phyloP scores from a whole-genome alignment of 2,113 vertebrate genomes.

The Craseonycteris thonglongyai region DNA sequence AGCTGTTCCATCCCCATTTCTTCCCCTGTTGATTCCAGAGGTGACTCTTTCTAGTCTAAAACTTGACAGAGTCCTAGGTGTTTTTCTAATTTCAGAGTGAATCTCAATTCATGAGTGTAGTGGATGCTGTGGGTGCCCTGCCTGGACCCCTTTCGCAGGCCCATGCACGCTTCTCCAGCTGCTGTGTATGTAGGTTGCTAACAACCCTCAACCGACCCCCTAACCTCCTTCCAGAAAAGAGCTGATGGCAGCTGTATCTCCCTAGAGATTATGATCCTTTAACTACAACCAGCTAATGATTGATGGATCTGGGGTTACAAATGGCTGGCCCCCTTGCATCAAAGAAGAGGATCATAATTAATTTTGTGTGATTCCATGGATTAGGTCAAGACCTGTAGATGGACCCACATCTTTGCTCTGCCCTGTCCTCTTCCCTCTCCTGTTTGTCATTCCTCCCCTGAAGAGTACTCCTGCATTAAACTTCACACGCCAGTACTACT shows the following conservation, averaged over 20 bases:
- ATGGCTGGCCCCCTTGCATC: background rate
- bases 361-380: background rate
- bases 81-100: background rate
- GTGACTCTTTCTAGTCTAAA: slow-evolving; percentile 48
- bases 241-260: background rate
- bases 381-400: background rate
- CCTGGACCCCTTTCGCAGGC: background rate
- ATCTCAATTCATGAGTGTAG: background rate
- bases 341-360: background rate
- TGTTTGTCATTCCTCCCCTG: background rate
- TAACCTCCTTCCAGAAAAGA: background rate
- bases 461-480: background rate
- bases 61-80: background rate
- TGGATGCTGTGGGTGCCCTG: background rate
- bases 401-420: background rate
- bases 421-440: background rate
- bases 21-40: slow-evolving; percentile 59
- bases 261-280: background rate
- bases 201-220: background rate
- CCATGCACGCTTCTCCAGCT: background rate
- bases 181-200: background rate
- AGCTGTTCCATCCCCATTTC: slow-evolving; percentile 48
- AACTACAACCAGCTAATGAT: background rate
- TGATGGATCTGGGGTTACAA: background rate
- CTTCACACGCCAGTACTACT: background rate